Conservation (phyloP, 2,888 invertebrate species). For the Anorthoa munda region DNA sequence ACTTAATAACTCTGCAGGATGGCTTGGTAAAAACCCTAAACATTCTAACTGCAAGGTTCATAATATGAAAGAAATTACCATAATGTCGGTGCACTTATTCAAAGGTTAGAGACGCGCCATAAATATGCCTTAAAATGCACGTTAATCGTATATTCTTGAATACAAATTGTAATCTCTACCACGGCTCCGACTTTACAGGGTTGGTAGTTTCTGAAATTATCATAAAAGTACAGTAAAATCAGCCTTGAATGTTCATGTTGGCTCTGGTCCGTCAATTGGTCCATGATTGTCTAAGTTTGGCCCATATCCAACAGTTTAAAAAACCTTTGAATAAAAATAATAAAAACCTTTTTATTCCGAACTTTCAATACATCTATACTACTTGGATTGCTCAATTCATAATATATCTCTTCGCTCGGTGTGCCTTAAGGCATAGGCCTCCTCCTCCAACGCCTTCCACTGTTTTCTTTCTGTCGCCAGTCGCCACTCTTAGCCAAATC, state of each 20-base stretch:
- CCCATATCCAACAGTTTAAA: neutral
- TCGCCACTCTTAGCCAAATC: too few relatives aligned
- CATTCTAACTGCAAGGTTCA: neutral
- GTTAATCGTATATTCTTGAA: constrained; percentile 66
- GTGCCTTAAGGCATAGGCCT: too few relatives aligned
- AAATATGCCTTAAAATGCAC: constrained; percentile 62
- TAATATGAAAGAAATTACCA: constrained; percentile 42
- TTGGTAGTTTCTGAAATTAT: constrained; percentile 8
- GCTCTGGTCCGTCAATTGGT: neutral
- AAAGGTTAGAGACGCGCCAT: constrained; percentile 51
- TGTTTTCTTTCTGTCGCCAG: too few relatives aligned
- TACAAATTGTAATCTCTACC: constrained; percentile 65
- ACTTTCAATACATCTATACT: too few relatives aligned
- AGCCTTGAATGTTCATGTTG: neutral
- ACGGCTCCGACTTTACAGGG: constrained; percentile 46
- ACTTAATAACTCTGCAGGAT: constrained; percentile 18
- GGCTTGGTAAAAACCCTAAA: neutral
- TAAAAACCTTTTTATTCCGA: too few relatives aligned
- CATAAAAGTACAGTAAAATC: neutral
- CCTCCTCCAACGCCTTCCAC: too few relatives aligned
- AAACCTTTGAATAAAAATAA: neutral
- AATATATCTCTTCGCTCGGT: too few relatives aligned
- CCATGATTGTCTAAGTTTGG: neutral
- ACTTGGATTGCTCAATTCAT: too few relatives aligned
- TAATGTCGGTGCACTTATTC: constrained; percentile 56